Conservation (phyloP, 2,797 vertebrate genomes). For the Capromys pilorides region DNA sequence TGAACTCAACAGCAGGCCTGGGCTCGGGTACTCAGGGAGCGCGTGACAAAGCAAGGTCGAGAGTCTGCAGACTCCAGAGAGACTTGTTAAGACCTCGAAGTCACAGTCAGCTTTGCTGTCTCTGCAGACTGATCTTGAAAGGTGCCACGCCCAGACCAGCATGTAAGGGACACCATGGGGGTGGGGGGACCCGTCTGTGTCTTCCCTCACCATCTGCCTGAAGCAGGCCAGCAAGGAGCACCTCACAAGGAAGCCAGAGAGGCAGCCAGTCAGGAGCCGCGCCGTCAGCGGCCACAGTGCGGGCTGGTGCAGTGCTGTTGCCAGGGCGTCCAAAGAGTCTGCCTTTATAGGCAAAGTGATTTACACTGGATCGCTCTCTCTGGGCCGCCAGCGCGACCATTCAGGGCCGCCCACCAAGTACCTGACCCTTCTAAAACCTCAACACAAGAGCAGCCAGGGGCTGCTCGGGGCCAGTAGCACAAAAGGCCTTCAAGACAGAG, state of each 20-base stretch:
- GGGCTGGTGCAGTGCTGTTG: conserved; percentile 76
- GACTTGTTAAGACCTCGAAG: conserved; percentile 44
- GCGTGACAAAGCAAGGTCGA: not conserved
- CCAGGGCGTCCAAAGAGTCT: conserved; percentile 71
- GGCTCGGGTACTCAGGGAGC: not conserved
- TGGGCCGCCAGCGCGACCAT: not conserved
- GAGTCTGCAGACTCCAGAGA: not conserved
- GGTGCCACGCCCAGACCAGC: not conserved
- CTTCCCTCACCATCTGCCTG: conserved; percentile 38
- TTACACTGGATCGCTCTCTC: conserved; percentile 48
- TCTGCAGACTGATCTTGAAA: not conserved
- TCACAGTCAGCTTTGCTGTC: not conserved
- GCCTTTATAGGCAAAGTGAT: conserved; percentile 56
- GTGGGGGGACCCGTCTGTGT: not conserved
- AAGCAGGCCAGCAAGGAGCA: not conserved
- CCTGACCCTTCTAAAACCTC: conserved; percentile 14
- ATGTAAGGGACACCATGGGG: not conserved
- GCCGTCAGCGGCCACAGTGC: conserved; percentile 66
- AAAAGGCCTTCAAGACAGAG: not conserved
- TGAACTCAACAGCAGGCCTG: not conserved
- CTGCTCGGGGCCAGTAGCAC: accelerated
- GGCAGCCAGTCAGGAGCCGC: conserved; percentile 74
- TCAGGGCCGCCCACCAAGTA: not conserved
- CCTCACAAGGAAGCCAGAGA: not conserved
- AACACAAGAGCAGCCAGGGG: not conserved